Evolutionary conservation across 1,140 invertebrate genomes (phyloP), one percentile per base, ranked within the genome.

Genomic region (Musca domestica): DNA sequence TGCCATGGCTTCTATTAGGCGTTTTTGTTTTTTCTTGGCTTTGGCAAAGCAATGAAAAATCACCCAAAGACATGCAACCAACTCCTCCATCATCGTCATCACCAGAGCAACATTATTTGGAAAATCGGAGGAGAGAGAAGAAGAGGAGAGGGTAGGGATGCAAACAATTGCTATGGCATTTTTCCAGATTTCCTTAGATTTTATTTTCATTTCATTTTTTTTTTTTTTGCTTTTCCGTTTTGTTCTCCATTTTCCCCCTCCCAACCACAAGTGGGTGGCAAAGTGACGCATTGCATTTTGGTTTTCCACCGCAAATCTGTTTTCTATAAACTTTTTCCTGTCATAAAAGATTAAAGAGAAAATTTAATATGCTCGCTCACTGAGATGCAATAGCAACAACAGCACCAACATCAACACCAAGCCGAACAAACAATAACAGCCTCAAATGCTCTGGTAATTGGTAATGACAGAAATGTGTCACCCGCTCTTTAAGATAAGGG

Each of bases 321-420:
- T 41, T n/a, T 41, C 10, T 41, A 9, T 12, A 34, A 61, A 61
- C 56, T 61, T 61, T 61, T 61, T 34, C 56, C 56, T 61, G 56
- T 61, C 56, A 61, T 61, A 61, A 34, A 61, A 34, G 27, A 61
- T 61, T 61, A 61, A 61, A 61, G 56, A 61, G 56, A 61, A 61
- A 61, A 23, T 61, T 61, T 41, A 41, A 41, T 41, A 41, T 41
- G 10, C 34, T 41, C 34, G 10, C 34, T 41, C 34, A 41, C 34
- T 41, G 34, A 41, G 6, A 30, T 30, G 9, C 27, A 30, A 30
- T 4, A 4, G 3, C 27, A n/a, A 30, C 27, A 30, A 4, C 27
- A 30, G 3, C 27, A 30, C 27, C 9, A 3, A 30, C 27, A 30
- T 9, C 3, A 3, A 30, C 27, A 30, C 27, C 27, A 30, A 4